Base-by-base conservation (phyloP, 2,113 vertebrate genomes). In the Brevimyrus niger region DNA sequence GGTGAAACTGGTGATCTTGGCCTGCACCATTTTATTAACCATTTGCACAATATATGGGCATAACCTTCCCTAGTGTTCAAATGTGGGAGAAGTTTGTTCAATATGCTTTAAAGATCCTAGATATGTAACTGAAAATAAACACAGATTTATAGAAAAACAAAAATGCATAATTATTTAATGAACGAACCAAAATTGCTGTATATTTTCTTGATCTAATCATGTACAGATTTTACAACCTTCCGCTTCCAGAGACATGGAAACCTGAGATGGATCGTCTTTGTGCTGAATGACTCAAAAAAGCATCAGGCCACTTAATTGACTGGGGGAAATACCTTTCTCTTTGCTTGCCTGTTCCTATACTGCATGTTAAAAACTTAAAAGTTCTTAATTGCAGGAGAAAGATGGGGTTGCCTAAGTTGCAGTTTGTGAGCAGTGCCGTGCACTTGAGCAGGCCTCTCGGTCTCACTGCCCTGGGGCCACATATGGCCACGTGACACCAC, bases 331-430 rank as follows among this genome's bases (percentile, higher is more conserved):
- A 84, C 53, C 48, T 46, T 76, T 90, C 91, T 91, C 90, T 89
- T 89, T 5, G 90, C 83, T 53, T 55, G 23, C 69, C 86, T 44
- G n/a, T 53, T 55, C 86, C 86, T 83, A 38, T 44, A 19, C 35
- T 55, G 91, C 94, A 94, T 94, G 94, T 94, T 95, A 94, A 94
- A 93, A 93, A 90, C 93, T 94, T 93, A 93, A 93, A 95, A 94
- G 94, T 94, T 92, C 92, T 94, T 88, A 92, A 92, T 90, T 87
- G 88, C 91, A 90, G 90, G 92, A 93, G 92, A 92, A 92, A 92
- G 94, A 91, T 94, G 94, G 92, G 91, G 92, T 92, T 89, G 91
- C 88, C 91, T 76, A 61, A 87, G 89, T 92, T 93, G 92, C 94
- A 94, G 93, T 90, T 92, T 91, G 93, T 93, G 95, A 94, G 94